phyloP scores from a whole-genome alignment of 2,888 invertebrate genomes.

The Drosophila incognita region DNA sequence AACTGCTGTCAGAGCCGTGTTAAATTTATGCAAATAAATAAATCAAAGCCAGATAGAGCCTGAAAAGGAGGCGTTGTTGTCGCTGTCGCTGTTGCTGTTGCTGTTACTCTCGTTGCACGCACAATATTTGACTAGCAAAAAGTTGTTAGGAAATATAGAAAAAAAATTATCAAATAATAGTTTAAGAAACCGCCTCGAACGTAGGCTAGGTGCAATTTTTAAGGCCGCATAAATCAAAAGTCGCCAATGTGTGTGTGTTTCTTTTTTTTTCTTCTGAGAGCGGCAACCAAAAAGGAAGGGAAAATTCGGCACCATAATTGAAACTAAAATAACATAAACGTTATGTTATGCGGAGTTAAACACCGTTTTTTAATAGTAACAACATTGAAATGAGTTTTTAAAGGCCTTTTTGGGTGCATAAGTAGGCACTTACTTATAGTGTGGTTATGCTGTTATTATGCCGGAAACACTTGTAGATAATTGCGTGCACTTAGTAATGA shows the following conservation, averaged over 20 bases:
- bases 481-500: constrained; percentile 48
- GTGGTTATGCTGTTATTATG: constrained; percentile 51
- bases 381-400: constrained; percentile 60
- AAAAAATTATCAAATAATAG: constrained; percentile 9
- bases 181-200: constrained; percentile 28
- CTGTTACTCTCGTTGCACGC: constrained; percentile 41
- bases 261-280: not conserved
- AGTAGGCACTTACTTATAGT: constrained; percentile 27
- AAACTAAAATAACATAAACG: constrained; percentile 24
- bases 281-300: constrained; percentile 39
- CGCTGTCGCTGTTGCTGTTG: constrained; percentile 26
- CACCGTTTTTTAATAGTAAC: constrained; percentile 33
- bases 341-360: constrained; percentile 28
- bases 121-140: constrained; percentile 26
- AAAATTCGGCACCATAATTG: constrained; percentile 38
- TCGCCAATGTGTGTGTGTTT: constrained; percentile 12
- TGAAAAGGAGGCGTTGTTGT: constrained; percentile 64
- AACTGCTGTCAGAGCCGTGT: constrained; percentile 74
- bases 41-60: constrained; percentile 60
- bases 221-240: constrained; percentile 55
- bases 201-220: constrained; percentile 18
- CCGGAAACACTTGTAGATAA: constrained; percentile 65
- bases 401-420: constrained; percentile 40
- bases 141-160: not conserved
- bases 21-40: constrained; percentile 79